These are phyloP conservation scores for Cyphomyrmex costatus DNA, from an alignment of 1,140 invertebrate genomes.

Conservation along the genomic window DNA sequence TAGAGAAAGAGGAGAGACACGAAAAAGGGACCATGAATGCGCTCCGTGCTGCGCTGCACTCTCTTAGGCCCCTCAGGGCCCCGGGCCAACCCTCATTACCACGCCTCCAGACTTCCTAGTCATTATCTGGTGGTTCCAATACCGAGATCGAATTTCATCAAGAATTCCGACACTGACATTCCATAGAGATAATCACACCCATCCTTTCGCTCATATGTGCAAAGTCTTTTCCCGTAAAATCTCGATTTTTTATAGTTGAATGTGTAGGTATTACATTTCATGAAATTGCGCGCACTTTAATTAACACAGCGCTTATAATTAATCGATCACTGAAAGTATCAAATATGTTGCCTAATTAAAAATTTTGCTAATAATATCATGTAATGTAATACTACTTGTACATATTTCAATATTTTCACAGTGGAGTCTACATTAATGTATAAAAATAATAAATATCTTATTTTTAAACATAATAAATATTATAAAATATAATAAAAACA, in stretches of 20 bases:
- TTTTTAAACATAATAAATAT: not conserved
- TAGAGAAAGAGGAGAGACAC: slow-evolving; percentile 73
- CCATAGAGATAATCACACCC: slow-evolving; percentile 79
- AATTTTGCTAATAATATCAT: slow-evolving; percentile 6
- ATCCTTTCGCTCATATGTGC: slow-evolving; percentile 19
- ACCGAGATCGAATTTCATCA: slow-evolving; percentile 76
- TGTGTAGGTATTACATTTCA: slow-evolving; percentile 18
- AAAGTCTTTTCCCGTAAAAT: slow-evolving; percentile 14
- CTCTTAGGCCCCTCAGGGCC: slow-evolving; percentile 41
- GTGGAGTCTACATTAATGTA: not conserved
- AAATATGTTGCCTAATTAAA: not conserved
- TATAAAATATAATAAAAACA: not conserved
- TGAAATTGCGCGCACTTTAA: slow-evolving; percentile 15
- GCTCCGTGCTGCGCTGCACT: slow-evolving; percentile 23
- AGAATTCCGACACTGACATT: slow-evolving; percentile 87
- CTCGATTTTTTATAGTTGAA: not conserved
- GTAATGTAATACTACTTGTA: not conserved
- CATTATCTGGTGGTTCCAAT: slow-evolving; percentile 83
- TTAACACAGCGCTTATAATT: not conserved
- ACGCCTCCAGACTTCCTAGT: slow-evolving; percentile 84
- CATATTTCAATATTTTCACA: not conserved
- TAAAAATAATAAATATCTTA: not conserved
- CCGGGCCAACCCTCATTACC: slow-evolving; percentile 82
- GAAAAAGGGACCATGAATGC: slow-evolving; percentile 54
- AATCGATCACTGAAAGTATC: slow-evolving; percentile 3